Percentiles rank a stretch among this genome's conserved stretches.
Conservation (phyloP, 2,113 vertebrate species). For the Syngnathus typhle region DNA sequence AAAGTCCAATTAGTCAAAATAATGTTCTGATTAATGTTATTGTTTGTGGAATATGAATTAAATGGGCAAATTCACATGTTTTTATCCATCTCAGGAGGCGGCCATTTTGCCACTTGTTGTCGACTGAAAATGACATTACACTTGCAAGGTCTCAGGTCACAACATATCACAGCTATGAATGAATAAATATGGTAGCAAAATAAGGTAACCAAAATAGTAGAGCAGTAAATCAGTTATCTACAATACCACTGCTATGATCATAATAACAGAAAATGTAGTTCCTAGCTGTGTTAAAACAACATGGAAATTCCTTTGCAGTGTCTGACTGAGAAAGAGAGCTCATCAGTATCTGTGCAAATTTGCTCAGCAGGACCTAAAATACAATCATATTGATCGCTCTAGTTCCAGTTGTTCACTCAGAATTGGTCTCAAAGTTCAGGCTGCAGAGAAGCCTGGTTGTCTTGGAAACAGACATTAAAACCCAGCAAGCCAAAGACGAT, state of each 20-base stretch:
- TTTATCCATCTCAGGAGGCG: too few relatives aligned
- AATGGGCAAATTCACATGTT: too few relatives aligned
- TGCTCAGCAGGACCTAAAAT: neutral
- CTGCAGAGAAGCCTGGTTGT: conserved; percentile 40
- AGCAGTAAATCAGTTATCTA: neutral
- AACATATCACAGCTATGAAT: too few relatives aligned
- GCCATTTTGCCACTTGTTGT: too few relatives aligned
- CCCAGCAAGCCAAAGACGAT: conserved; percentile 5
- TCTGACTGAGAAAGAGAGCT: neutral
- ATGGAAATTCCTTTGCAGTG: neutral
- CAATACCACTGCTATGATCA: neutral
- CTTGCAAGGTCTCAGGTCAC: too few relatives aligned
- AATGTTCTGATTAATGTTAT: too few relatives aligned
- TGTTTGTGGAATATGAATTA: too few relatives aligned
- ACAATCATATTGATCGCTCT: conserved; percentile 30
- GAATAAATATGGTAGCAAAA: neutral
- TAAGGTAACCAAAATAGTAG: neutral
- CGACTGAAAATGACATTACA: too few relatives aligned
- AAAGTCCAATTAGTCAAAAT: too few relatives aligned
- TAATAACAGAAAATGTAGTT: neutral
- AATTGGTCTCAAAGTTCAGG: conserved; percentile 69
- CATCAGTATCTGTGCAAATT: neutral
- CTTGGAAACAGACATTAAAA: conserved; percentile 29
- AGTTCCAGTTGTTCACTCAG: conserved; percentile 18
- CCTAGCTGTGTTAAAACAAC: too few relatives aligned